phyloP scores from a whole-genome alignment of 30 jellyfish, hydroid and myxozoan species.

The Hydractinia echinata region DNA sequence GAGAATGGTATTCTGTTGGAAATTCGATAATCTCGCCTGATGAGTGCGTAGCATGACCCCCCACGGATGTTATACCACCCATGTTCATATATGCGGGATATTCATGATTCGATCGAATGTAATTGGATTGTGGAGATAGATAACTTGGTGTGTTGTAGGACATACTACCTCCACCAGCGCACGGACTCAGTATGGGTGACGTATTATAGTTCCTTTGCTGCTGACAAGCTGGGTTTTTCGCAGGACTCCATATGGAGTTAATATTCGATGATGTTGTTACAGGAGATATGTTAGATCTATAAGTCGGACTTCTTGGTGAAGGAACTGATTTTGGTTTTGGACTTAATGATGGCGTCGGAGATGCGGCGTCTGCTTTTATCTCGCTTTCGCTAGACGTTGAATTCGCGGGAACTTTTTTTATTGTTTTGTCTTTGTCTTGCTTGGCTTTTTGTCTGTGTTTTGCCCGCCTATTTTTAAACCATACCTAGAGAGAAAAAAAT shows the following conservation, averaged over 20 bases:
- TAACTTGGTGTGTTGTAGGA: conserved; percentile 55
- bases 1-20: conserved; percentile 30
- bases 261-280: conserved; percentile 29
- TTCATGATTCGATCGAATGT: conserved; percentile 60
- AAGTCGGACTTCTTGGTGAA: conserved; percentile 56
- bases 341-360: conserved; percentile 68
- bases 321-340: conserved; percentile 47
- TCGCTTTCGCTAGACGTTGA: conserved; percentile 64
- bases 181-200: conserved; percentile 91
- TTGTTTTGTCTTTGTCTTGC: conserved; percentile 90
- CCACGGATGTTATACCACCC: conserved; percentile 25
- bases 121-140: conserved; percentile 61
- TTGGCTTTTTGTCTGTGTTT: conserved; percentile 96
- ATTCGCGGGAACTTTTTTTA: conserved; percentile 34
- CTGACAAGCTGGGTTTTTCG: conserved; percentile 40
- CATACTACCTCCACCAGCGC: conserved; percentile 65
- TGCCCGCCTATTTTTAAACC: conserved; percentile 97
- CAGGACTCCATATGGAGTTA: conserved; percentile 96
- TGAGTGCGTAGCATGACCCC: conserved; percentile 29
- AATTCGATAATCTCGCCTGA: conserved; percentile 20
- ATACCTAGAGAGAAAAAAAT: conserved; percentile 47
- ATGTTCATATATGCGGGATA: conserved; percentile 78
- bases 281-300: conserved; percentile 37
- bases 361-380: conserved; percentile 58
- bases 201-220: conserved; percentile 73